Evolutionary conservation across 2,797 vertebrate species (phyloP), one percentile per base, ranked within the genome.

Genomic region (Rousettus madagascariensis): DNA sequence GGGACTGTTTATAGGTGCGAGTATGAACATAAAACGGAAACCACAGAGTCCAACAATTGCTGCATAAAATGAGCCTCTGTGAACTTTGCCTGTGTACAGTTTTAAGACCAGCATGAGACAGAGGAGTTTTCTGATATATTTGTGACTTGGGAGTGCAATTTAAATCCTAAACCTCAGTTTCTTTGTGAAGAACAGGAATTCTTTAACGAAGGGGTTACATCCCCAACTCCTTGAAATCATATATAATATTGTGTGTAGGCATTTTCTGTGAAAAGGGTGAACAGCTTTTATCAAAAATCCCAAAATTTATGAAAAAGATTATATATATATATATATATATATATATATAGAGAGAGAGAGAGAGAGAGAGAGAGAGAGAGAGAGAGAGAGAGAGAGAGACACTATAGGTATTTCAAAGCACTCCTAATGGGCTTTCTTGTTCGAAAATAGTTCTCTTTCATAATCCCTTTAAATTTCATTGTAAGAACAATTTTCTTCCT

Each of bases 1-100:
- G 17, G 36, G 20, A 19, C 65, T 96, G 96, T 93, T 96, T 94
- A 90, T 91, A 96, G 86, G 13, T 46, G n/a, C 26, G 38, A 80
- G 38, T 57, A 38, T 43, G 36, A 94, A 51, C 0, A 4, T 55
- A 57, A 77, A 96, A 55, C 22, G 33, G 95, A 96, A 97, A 96
- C 96, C 93, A 85, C 91, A 93, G 36, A 74, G 38, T 55, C 41
- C 69, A 49, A 49, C 65, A 5, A 30, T 66, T 30, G 53, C 63
- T 26, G 49, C 22, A 24, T 49, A 11, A 41, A 33, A 30, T n/a
- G 13, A 30, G 49, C 6, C 9, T 53, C 71, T 68, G 55, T 66
- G 61, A 71, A 43, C 86, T 80, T 11, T 15, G 19, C n/a, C 63
- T 51, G 0, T 6, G 19, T 20, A 4, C 6, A 43, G 13, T 63